phyloP scores from a whole-genome alignment of 2,797 vertebrate species.

The Takifugu rubripes region DNA sequence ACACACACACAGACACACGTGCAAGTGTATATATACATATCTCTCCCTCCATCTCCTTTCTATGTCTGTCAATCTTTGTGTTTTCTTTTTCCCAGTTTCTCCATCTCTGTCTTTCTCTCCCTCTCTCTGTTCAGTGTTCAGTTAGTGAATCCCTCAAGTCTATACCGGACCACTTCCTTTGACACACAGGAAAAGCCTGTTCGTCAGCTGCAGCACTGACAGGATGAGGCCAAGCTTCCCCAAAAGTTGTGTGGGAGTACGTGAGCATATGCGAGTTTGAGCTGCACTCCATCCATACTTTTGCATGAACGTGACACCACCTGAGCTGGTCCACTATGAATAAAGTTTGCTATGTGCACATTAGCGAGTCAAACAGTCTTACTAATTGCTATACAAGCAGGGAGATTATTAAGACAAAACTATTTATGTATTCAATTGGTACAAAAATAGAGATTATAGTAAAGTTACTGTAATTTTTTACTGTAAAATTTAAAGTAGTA shows the following conservation, averaged over 20 bases:
- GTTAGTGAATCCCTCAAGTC: conserved; percentile 68
- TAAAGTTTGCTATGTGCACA: neutral
- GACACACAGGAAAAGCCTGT: conserved; percentile 64
- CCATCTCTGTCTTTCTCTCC: conserved; percentile 25
- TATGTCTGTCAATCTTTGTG: conserved; percentile 27
- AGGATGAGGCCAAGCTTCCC: conserved; percentile 71
- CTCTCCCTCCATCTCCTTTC: conserved; percentile 15
- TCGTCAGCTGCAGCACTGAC: conserved; percentile 63
- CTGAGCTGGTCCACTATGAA: conserved; percentile 10
- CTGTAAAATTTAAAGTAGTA: no score
- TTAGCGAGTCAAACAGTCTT: neutral
- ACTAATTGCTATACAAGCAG: neutral
- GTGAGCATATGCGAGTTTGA: conserved; percentile 30
- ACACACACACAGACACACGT: conserved; percentile 9
- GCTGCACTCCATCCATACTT: conserved; percentile 13
- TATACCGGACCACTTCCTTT: conserved; percentile 67
- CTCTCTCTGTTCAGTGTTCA: conserved; percentile 49
- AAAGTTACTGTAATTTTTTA: no score
- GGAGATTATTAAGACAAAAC: no score
- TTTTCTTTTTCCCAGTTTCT: conserved; percentile 8
- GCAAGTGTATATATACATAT: neutral
- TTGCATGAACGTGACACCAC: conserved; percentile 23
- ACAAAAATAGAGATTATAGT: no score
- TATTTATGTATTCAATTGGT: no score
- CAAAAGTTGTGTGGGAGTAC: conserved; percentile 46